Conservation (phyloP, 1,140 invertebrate genomes). For the Phymastichus coffea region DNA sequence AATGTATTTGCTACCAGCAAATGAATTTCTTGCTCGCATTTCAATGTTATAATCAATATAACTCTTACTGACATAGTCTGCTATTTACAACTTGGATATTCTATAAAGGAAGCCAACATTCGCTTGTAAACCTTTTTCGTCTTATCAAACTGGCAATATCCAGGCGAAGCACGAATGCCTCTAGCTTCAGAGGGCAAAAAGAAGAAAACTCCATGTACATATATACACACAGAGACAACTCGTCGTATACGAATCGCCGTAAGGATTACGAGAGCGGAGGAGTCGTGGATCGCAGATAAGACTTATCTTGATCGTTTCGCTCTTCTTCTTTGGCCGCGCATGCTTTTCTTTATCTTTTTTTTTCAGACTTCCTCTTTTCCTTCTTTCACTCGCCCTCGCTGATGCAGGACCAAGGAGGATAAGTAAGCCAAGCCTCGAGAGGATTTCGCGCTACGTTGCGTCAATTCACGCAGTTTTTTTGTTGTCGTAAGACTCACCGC, state of each 20-base stretch:
- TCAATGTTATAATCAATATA: no score
- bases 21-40: no score
- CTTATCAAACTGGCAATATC: background rate
- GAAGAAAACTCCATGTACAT: background rate
- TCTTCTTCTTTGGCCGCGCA: no score
- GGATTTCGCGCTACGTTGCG: background rate
- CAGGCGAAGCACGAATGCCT: background rate
- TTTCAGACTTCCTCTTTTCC: no score
- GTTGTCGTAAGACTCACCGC: no score
- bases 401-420: background rate
- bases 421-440: background rate
- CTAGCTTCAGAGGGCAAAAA: no score
- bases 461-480: background rate
- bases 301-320: background rate
- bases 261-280: background rate
- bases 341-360: no score
- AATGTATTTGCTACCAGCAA: no score
- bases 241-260: background rate
- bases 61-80: no score
- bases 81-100: no score
- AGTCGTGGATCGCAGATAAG: constrained; percentile 2
- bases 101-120: background rate
- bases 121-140: background rate
- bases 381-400: no score
- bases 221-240: no score